These are phyloP conservation scores for Xenus cinereus DNA, from an alignment of 2,113 vertebrate species.

Conservation along the genomic window DNA sequence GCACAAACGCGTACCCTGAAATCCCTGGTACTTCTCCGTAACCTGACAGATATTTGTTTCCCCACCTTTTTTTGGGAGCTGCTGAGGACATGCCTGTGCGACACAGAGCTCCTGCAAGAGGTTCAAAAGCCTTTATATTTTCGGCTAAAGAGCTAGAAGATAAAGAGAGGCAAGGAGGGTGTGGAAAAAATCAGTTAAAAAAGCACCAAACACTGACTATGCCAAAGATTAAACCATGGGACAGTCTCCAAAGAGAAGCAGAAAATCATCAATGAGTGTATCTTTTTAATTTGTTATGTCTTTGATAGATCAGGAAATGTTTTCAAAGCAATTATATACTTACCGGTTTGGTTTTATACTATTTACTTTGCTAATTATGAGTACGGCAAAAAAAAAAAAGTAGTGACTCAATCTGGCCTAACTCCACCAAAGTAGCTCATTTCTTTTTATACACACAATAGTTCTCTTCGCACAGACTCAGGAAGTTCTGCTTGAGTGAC, in stretches of 20 bases:
- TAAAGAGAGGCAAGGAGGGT: background rate
- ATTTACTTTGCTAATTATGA: background rate
- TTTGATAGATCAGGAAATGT: background rate
- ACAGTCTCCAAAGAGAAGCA: background rate
- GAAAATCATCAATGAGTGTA: background rate
- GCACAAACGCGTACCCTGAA: accelerated
- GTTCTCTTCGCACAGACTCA: no score
- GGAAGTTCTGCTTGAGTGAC: accelerated
- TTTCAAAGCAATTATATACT: background rate
- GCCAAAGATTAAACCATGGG: background rate
- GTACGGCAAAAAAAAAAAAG: accelerated
- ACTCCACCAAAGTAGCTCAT: background rate
- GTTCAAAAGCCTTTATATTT: accelerated
- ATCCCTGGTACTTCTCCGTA: accelerated
- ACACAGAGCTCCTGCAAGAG: background rate
- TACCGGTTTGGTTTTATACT: background rate
- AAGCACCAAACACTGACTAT: background rate
- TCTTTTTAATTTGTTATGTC: background rate
- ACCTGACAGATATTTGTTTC: background rate
- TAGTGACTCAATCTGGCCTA: background rate
- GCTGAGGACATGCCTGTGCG: background rate
- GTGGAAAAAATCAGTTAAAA: background rate
- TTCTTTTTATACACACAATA: background rate
- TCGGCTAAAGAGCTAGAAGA: background rate
- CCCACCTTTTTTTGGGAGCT: background rate